Base-by-base conservation (phyloP, 2,797 vertebrate species). In the Chromis chromis region DNA sequence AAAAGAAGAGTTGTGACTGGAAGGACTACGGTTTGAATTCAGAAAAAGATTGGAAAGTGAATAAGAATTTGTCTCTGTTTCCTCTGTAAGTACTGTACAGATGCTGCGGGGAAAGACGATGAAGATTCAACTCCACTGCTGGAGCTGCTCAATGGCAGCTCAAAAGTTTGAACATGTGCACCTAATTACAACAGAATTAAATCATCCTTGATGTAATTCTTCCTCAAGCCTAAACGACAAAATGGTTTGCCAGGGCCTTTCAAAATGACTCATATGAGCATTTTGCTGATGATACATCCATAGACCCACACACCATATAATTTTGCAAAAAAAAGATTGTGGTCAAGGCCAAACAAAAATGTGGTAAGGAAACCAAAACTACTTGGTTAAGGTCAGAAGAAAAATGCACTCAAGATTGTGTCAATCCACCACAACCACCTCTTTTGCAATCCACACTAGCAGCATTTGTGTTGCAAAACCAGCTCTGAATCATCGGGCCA, bases 11-110 rank as follows among this genome's bases (percentile, higher is more conserved):
- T 61, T 65, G 62, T 75, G 83, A 81, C 79, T 83, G 65, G 73
- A 74, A 86, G 76, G 70, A 66, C 62, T 62, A 22, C n/a, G 50
- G 66, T 75, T 77, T 78, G 69, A 89, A 81, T 83, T 81, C 58
- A 67, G 58, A 78, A 65, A 57, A 57, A 76, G 67, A 80, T 65
- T 76, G 69, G 46, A 74, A 79, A 80, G 65, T 54, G 67, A 76
- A 78, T 59, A 57, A 63, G 62, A 72, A 82, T 78, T 72, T 17
- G 48, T 52, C 42, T 62, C 16, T 28, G 28, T 55, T 56, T 28
- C 53, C 16, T 54, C 48, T 39, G 28, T 22, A 66, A 74, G 56
- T 58, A 25, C 39, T 70, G 39, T 33, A 22, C 56, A 62, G 42
- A 21, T 65, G 59, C 54, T 83, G 19, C 8, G 22, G 60, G 70